Evolutionary conservation across 1,140 invertebrate genomes (phyloP).

Genomic region (Magallana angulata): DNA sequence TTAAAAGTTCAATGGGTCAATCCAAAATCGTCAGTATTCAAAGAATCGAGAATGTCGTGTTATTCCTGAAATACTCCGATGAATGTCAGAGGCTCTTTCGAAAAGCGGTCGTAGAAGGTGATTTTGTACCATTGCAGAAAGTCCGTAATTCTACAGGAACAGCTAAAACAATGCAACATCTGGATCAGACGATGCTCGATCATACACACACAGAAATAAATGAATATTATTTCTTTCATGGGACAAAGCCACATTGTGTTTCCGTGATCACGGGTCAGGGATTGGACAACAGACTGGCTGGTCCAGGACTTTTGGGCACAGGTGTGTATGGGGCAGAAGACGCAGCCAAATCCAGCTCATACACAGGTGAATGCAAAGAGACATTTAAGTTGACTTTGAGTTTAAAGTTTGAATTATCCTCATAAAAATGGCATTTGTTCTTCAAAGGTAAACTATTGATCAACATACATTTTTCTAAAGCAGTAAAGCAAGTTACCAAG

Average conservation of each 20-base stretch:
- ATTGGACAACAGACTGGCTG: constrained; percentile 59
- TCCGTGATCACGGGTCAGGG: constrained; percentile 57
- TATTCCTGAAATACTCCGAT: constrained; percentile 57
- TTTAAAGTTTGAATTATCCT: no score
- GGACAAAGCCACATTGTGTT: constrained; percentile 59
- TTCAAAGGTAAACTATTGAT: no score
- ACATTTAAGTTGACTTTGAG: no score
- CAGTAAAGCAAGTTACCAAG: no score
- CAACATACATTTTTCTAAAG: no score
- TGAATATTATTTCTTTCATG: constrained; percentile 66
- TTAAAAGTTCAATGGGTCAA: constrained; percentile 21
- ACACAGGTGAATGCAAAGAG: constrained; percentile 56
- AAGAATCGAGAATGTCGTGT: constrained; percentile 52
- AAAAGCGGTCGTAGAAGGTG: constrained; percentile 49
- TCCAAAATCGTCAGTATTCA: neutral
- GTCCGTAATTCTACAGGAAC: constrained; percentile 19
- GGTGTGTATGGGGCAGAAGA: constrained; percentile 66
- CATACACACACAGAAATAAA: constrained; percentile 59
- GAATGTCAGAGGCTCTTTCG: constrained; percentile 56
- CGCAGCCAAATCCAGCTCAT: constrained; percentile 64
- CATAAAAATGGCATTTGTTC: no score
- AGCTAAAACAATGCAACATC: constrained; percentile 18
- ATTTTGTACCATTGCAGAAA: constrained; percentile 28
- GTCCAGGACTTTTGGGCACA: constrained; percentile 48
- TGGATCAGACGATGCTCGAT: constrained; percentile 27